Base-by-base conservation (phyloP, 2,888 invertebrate genomes). In the Drosophila cyrtoloma region DNA sequence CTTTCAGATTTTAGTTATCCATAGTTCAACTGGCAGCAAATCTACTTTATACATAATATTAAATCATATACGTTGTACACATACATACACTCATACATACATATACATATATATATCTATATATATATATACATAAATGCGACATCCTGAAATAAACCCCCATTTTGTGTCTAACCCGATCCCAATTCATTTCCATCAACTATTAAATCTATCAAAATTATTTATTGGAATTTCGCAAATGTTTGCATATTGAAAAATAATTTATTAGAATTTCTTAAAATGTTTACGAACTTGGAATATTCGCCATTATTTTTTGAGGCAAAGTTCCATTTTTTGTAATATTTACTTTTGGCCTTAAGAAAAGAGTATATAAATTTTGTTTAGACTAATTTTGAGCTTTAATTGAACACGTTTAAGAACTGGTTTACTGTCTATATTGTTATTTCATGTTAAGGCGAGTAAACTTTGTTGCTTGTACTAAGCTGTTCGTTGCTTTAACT, bases 21-120 rank as follows among this genome's bases (percentile, higher is more conserved):
- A 73, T 60, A 67, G 64, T 35, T 64, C 56, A 75, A 68, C 47
- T 63, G 61, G 74, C 82, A 71, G 69, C 64, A 68, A 70, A 66
- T 56, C 50, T 68, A 53, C 66, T 73, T 68, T 68, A 68, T 69
- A 71, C 37, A 68, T 71, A 28, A 67, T 58, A 62, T 51, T 66
- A 74, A 74, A 66, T 64, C 77, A 62, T 65, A 61, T 61, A 65
- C 61, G 33, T 51, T 68, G 74, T 61, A 70, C 55, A 66, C 71
- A 47, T 26, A 28, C 47, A 47, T 47, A 47, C 47, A 47, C 47
- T 47, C 47, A 16, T 47, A 47, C 26, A 26, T 26, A 22, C 5
- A 47, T 12, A 19, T n/a, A 44, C 22, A 22, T 22, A 22, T 5
- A 22, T 26, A 55, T 10, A 52, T 7, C n/a, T 30, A 30, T 30